Evolutionary conservation across 2,113 vertebrate genomes (phyloP), one percentile per base, ranked within the genome.

Genomic region (Eonycteris spelaea): DNA sequence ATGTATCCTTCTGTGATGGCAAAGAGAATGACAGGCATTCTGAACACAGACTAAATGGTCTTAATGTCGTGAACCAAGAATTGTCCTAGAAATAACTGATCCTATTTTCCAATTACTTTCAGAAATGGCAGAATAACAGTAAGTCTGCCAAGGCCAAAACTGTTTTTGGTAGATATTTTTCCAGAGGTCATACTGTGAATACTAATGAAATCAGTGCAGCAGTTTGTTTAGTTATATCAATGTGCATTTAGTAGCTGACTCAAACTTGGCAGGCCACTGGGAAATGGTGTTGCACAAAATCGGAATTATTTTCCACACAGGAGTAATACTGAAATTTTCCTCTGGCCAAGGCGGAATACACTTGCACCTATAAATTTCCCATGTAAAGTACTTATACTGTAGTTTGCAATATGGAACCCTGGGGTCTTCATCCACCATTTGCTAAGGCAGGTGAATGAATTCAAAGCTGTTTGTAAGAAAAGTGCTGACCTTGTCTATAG

Each of bases 91-190:
- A 95, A 79, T 92, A 95, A 84, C 91, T 57, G n/a, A 59, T 89
- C 38, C 9, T 91, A 80, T 86, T 77, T 97, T 94, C 79, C 33
- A 92, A 82, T 92, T 92, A 59, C 43, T 91, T 94, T 85, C 33
- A 85, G 88, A 96, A 96, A 70, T 96, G 74, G 55, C 51, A 89
- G 43, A 74, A 95, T 61, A 90, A 77, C 82, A 94, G 9, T 85
- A 85, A 88, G 88, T 75, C 40, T 91, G 40, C 78, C 93, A 70
- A 63, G 86, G 71, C 8, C 26, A 59, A 94, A 95, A 80, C 80
- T 88, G 65, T 74, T 91, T 91, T 74, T 43, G 40, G 65, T 80
- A 94, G 87, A 80, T 85, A 88, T 91, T 95, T 95, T 88, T 95
- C 63, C 43, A 92, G 79, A 91, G 70, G 51, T 74, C 48, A 88